Evolutionary conservation across 1,140 invertebrate genomes (phyloP).

Genomic region (Onthophagus taurus): DNA sequence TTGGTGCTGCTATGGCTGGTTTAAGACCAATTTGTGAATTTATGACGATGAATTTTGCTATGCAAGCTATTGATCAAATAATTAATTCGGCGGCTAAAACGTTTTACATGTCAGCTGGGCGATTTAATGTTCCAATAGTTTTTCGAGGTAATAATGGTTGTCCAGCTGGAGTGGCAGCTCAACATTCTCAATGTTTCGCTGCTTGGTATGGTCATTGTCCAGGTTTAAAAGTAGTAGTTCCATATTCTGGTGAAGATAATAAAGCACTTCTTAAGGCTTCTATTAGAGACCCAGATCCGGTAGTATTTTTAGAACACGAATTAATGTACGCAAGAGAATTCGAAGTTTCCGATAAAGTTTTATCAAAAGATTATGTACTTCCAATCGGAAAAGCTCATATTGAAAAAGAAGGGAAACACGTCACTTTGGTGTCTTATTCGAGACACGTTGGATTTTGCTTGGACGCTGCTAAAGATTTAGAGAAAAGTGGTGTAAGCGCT

Average conservation of each 20-base stretch:
- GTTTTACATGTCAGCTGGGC: slow-evolving; percentile 64
- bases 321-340: slow-evolving; percentile 51
- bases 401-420: slow-evolving; percentile 52
- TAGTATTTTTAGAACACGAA: slow-evolving; percentile 65
- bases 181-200: slow-evolving; percentile 68
- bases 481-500: slow-evolving; percentile 44
- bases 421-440: slow-evolving; percentile 52
- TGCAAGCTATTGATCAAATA: slow-evolving; percentile 71
- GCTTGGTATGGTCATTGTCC: slow-evolving; percentile 63
- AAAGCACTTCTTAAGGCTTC: slow-evolving; percentile 58
- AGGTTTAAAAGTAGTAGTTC: slow-evolving; percentile 65
- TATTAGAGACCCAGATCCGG: slow-evolving; percentile 58
- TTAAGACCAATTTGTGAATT: slow-evolving; percentile 61
- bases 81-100: slow-evolving; percentile 68
- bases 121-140: slow-evolving; percentile 57
- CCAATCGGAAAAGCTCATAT: slow-evolving; percentile 73
- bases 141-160: slow-evolving; percentile 69
- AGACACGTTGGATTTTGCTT: slow-evolving; percentile 46
- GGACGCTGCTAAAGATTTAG: slow-evolving; percentile 57
- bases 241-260: slow-evolving; percentile 57
- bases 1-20: slow-evolving; percentile 59
- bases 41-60: slow-evolving; percentile 74
- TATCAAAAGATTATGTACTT: slow-evolving; percentile 56
- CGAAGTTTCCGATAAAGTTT: slow-evolving; percentile 43
- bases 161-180: slow-evolving; percentile 60